Conservation (phyloP, 2,888 invertebrate species). For the Atrina japonica region DNA sequence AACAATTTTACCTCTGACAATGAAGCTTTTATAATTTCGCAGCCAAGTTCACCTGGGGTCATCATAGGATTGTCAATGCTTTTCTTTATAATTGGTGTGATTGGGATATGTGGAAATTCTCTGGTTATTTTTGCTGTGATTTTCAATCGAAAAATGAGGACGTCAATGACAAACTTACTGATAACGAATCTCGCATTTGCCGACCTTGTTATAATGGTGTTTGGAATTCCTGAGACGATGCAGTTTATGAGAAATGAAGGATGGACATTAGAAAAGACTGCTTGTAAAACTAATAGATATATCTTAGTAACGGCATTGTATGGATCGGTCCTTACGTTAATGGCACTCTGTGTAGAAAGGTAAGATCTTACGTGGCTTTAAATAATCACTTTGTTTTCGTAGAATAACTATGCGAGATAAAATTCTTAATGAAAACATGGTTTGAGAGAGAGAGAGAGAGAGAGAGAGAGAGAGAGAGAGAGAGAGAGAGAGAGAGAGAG, state of each 20-base stretch:
- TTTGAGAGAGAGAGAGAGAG: no score
- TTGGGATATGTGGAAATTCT: conserved; percentile 78
- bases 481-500: no score
- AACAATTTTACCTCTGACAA: not conserved
- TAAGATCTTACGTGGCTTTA: no score
- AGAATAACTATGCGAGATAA: no score
- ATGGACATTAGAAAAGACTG: conserved; percentile 51
- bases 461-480: no score
- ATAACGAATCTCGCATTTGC: conserved; percentile 79
- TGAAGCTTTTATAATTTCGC: not conserved
- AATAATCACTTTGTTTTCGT: no score
- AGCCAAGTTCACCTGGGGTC: conserved; percentile 33
- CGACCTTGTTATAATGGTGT: conserved; percentile 78
- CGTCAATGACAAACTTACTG: conserved; percentile 79
- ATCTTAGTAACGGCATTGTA: conserved; percentile 56
- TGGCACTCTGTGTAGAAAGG: conserved; percentile 62
- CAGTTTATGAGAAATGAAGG: conserved; percentile 76
- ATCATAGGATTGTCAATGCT: conserved; percentile 62
- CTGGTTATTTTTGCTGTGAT: conserved; percentile 79
- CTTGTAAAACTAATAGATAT: conserved; percentile 54
- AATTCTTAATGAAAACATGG: no score
- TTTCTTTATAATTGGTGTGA: conserved; percentile 75
- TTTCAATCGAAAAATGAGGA: conserved; percentile 78
- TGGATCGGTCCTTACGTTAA: conserved; percentile 59
- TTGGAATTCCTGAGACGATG: conserved; percentile 79